Evolutionary conservation across 2,888 invertebrate species (phyloP), one percentile per base, ranked within the genome.

Genomic region (Nomada fabriciana): DNA sequence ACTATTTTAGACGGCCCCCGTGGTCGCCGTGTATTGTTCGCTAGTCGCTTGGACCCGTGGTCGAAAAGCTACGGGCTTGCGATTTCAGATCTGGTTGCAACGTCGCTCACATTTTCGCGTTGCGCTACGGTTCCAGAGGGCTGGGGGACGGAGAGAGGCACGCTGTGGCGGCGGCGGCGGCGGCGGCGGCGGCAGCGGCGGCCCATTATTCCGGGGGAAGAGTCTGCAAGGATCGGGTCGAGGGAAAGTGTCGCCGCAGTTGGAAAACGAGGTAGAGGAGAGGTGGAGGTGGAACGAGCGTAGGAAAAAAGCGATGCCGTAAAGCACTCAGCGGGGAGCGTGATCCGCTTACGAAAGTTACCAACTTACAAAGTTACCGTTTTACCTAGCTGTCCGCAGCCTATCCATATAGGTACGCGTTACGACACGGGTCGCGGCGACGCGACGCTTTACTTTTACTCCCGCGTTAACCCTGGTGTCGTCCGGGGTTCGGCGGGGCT

Each of bases 281-380:
- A 72, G 64, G 73, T 23, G 82, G 70, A 59, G 70, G 72, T 72
- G 77, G 73, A 79, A 78, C 78, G 70, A 82, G 82, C 73, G 86
- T 69, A 82, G 78, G 86, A 85, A 88, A 92, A 93, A 91, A 91
- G 90, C 87, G 91, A 92, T 92, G 92, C 92, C 91, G 91, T 93
- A 93, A 93, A 93, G 92, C 93, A 93, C 93, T 93, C 93, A 93
- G 91, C 92, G 85, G 90, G 90, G 90, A 89, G 91, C 93, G 93
- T 93, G 93, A 93, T 93, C 92, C 91, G 93, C 91, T 92, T 93
- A 92, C 93, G 83, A 91, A 92, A 92, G 88, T 89, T 89, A 89
- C 86, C 85, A 83, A 86, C 88, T 89, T 89, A 89, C 86, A 85
- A 84, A 83, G 86, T 89, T 90, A 86, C 85, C 85, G 83, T 80